phyloP scores from a whole-genome alignment of 2,113 vertebrate species.

The Bothrops jararaca region DNA sequence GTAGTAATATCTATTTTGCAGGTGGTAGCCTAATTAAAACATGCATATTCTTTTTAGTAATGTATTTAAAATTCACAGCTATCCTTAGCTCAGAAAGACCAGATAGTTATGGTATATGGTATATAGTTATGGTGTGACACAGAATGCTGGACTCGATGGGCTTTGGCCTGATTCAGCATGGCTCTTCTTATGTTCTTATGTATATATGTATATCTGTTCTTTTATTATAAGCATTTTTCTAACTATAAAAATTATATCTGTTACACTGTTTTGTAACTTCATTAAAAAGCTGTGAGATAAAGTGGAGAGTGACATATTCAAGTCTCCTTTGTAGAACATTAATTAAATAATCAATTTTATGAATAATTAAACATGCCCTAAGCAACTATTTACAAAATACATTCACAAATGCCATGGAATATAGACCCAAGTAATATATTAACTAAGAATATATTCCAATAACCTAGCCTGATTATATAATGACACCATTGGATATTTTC shows the following conservation, averaged over 20 bases:
- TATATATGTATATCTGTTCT: neutral
- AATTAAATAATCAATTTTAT: neutral
- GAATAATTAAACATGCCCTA: slow-evolving; percentile 1
- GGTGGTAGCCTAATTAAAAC: neutral
- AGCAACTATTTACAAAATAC: neutral
- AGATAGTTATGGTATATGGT: neutral
- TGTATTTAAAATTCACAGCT: neutral
- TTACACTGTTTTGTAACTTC: neutral
- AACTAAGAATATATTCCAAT: neutral
- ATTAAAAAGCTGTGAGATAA: accelerated
- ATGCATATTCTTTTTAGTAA: neutral
- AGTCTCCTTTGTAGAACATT: neutral
- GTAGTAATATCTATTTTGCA: slow-evolving; percentile 4
- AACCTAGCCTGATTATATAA: neutral
- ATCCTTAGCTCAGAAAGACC: neutral
- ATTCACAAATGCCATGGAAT: neutral
- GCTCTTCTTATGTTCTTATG: too few species aligned
- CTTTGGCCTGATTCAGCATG: too few species aligned
- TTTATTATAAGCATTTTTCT: neutral
- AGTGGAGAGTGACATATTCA: slow-evolving; percentile 5
- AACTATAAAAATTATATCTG: accelerated
- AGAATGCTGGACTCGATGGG: too few species aligned
- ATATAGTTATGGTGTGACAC: too few species aligned
- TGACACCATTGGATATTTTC: neutral
- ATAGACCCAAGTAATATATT: neutral